Conservation (phyloP, 37 sponge, comb jelly and placozoan genomes). For the Diacarnus erythraeanus region DNA sequence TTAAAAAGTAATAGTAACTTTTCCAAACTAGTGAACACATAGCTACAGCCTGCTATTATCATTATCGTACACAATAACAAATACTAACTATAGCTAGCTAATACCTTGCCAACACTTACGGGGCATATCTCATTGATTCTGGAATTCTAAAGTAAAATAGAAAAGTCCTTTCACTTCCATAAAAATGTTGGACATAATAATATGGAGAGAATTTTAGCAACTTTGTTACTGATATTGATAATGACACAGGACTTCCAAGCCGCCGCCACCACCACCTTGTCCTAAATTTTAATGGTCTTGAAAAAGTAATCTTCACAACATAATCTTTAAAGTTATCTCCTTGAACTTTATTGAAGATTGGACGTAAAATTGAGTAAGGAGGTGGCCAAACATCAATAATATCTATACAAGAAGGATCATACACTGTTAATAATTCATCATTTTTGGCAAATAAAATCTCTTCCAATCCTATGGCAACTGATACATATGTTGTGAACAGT, state of each 20-base stretch:
- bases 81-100: not conserved
- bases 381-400: constrained; percentile 7
- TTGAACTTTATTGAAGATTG: not conserved
- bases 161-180: not conserved
- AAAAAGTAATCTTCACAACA: not conserved
- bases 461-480: no score
- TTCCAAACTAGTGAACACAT: no score
- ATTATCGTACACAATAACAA: no score
- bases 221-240: not conserved
- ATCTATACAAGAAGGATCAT: constrained; percentile 9
- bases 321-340: not conserved
- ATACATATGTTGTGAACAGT: no score
- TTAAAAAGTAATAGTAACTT: no score
- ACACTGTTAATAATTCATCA: not conserved
- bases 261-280: not conserved
- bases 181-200: not conserved
- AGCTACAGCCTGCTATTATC: no score
- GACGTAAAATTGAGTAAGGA: not conserved
- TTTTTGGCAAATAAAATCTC: no score
- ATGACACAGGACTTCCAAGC: not conserved
- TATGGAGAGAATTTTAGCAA: not conserved
- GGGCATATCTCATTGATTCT: not conserved
- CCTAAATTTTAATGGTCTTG: not conserved
- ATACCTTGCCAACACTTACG: not conserved
- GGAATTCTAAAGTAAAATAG: not conserved